These are phyloP conservation scores for Amphiura filiformis DNA, from an alignment of 35 echinoderm and acorn worm genomes.

Conservation along the genomic window DNA sequence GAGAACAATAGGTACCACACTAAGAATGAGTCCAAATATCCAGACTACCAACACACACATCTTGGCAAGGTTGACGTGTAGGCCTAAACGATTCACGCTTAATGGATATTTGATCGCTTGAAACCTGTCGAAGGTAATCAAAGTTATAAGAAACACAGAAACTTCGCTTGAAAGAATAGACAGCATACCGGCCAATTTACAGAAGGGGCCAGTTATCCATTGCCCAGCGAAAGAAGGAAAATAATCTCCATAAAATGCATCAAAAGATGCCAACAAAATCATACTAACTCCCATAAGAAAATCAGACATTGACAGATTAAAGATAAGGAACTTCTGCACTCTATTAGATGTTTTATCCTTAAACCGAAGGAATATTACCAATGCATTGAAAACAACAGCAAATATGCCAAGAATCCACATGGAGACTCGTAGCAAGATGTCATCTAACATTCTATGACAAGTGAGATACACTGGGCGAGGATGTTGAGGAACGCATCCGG, in stretches of 20 bases:
- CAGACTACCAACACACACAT: not conserved
- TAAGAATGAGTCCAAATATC: not conserved
- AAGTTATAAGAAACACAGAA: slow-evolving; percentile 13
- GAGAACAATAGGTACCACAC: not conserved
- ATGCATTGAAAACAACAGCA: not conserved
- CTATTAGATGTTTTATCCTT: not conserved
- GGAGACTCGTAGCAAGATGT: not conserved
- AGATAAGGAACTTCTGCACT: not conserved
- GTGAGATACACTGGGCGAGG: not conserved
- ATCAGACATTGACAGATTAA: not conserved
- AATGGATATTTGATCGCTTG: not conserved
- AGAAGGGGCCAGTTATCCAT: not conserved
- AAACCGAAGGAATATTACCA: not conserved
- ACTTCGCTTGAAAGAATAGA: not conserved
- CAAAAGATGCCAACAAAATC: not conserved
- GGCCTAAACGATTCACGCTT: not conserved
- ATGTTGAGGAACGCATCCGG: not conserved
- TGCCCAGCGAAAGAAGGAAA: not conserved
- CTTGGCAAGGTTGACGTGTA: not conserved
- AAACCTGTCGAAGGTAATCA: not conserved
- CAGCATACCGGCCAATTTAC: not conserved
- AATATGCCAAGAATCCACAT: not conserved
- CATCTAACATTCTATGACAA: not conserved
- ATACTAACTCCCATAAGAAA: not conserved
- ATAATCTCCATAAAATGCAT: not conserved